Conservation (phyloP, 2,797 vertebrate species). For the Leucoraja ocellata region DNA sequence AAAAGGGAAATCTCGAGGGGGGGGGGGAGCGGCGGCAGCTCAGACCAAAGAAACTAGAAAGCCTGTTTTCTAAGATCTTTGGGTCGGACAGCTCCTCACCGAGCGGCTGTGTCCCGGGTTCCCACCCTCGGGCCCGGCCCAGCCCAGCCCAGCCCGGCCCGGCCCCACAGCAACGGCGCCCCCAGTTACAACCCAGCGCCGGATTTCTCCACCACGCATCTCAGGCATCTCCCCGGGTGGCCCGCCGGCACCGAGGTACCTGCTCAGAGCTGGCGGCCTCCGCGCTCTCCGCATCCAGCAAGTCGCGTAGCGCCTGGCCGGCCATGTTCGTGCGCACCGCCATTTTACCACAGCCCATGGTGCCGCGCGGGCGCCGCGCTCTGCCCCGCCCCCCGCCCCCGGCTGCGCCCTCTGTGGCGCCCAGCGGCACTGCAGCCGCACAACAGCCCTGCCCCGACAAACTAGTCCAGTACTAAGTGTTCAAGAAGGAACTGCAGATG, state of each 20-base stretch:
- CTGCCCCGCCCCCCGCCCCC: background rate
- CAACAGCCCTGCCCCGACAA: too few species aligned
- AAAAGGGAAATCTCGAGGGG: too few species aligned
- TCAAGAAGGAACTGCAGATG: too few species aligned
- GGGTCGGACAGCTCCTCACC: too few species aligned
- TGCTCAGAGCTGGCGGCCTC: background rate
- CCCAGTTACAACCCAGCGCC: background rate
- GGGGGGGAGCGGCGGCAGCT: too few species aligned
- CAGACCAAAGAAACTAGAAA: too few species aligned
- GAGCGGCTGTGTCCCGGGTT: background rate
- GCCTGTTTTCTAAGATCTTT: too few species aligned
- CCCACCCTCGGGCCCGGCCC: background rate
- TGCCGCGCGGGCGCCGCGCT: background rate
- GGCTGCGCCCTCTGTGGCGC: background rate
- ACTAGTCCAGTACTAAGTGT: too few species aligned
- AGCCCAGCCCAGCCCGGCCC: background rate
- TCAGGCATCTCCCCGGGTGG: background rate
- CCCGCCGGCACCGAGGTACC: background rate
- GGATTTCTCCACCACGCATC: background rate
- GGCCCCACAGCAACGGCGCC: background rate
- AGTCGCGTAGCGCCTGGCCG: background rate
- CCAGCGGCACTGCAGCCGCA: background rate
- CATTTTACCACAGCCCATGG: conserved; percentile 7
- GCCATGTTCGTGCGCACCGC: background rate
- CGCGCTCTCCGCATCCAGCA: background rate